Percentiles rank a stretch among this genome's conserved stretches.
phyloP scores from a whole-genome alignment of 2,797 vertebrate genomes.

The Pelobates cultripes region DNA sequence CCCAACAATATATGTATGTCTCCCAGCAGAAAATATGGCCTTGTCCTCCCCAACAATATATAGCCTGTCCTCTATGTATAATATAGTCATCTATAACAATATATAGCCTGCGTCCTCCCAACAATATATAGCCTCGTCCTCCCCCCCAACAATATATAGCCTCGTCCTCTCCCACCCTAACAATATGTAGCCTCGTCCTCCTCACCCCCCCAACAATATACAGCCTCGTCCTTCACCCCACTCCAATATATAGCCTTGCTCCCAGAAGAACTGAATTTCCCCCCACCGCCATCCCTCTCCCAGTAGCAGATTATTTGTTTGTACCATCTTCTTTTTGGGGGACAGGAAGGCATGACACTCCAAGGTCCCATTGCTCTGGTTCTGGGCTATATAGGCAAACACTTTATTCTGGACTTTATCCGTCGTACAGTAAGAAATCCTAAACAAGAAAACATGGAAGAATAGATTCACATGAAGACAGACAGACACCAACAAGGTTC shows the following conservation, averaged over 20 bases:
- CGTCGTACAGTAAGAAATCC: constrained; percentile 93
- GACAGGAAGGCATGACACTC: constrained; percentile 92
- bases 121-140: too few species aligned
- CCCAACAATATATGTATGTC: too few species aligned
- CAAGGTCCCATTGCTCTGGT: constrained; percentile 83
- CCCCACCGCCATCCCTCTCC: too few species aligned
- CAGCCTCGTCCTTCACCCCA: background rate
- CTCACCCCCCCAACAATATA: background rate
- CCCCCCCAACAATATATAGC: background rate
- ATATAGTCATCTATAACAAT: too few species aligned
- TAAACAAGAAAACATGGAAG: constrained; percentile 57
- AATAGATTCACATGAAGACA: too few species aligned
- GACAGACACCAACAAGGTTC: too few species aligned
- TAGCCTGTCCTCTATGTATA: too few species aligned
- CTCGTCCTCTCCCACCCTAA: background rate
- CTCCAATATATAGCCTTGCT: background rate
- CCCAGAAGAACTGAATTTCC: too few species aligned
- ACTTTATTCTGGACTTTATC: constrained; percentile 95
- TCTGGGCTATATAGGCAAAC: constrained; percentile 90
- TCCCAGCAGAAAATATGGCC: too few species aligned
- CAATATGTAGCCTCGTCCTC: background rate
- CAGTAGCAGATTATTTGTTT: background rate
- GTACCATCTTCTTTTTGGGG: constrained; percentile 88
- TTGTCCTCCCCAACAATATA: too few species aligned
- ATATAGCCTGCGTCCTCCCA: too few species aligned